These are phyloP conservation scores for Caenorhabditis doughertyi DNA, from an alignment of 2,888 invertebrate species.

Conservation along the genomic window DNA sequence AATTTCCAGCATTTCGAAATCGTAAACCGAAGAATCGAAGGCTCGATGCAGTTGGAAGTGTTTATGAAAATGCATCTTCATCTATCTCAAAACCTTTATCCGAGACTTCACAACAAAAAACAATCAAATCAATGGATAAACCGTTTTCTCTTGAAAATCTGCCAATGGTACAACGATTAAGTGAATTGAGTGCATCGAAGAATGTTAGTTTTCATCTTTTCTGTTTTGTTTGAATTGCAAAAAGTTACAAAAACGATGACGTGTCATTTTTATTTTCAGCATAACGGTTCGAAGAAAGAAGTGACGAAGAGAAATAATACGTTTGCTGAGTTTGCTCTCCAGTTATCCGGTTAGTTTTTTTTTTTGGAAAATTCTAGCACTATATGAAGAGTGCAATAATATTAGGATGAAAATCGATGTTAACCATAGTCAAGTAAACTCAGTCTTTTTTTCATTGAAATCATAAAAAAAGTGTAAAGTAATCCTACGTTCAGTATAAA, in stretches of 20 bases:
- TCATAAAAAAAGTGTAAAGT: constrained; percentile 42
- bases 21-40: constrained; percentile 21
- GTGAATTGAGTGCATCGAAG: constrained; percentile 26
- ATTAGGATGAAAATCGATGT: no score
- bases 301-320: constrained; percentile 26
- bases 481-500: constrained; percentile 24
- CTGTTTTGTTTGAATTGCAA: neutral
- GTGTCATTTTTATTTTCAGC: neutral
- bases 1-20: constrained; percentile 48
- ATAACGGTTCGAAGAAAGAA: constrained; percentile 16
- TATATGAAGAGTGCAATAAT: no score
- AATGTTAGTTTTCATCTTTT: constrained; percentile 14
- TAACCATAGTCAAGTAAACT: no score
- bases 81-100: constrained; percentile 6
- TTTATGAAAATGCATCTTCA: constrained; percentile 38
- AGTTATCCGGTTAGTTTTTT: constrained; percentile 45
- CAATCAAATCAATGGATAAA: constrained; percentile 36
- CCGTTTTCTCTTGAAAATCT: constrained; percentile 55
- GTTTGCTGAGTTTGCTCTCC: constrained; percentile 48
- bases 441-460: constrained; percentile 19
- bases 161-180: constrained; percentile 43
- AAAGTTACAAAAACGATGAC: neutral
- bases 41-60: constrained; percentile 35
- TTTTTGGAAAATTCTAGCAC: neutral
- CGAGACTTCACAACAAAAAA: constrained; percentile 30